A percentile compares a stretch with the other conserved stretches of the same genome.
Conservation (phyloP, 2,797 vertebrate species). For the Clarias laeviceps region DNA sequence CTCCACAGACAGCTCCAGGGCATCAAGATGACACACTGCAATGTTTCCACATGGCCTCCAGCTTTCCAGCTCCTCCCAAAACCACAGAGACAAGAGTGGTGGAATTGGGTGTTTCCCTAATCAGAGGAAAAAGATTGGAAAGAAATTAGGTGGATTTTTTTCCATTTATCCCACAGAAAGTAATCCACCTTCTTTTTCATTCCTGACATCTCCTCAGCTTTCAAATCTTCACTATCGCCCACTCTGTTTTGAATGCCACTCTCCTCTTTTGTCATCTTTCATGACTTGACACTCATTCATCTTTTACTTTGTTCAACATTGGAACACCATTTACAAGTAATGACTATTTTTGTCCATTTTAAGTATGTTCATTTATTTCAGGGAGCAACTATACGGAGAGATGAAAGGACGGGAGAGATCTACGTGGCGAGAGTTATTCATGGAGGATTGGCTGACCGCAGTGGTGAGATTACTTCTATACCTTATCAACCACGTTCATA, state of each 20-base stretch:
- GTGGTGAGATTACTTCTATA: slow-evolving; percentile 75
- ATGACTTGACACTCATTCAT: background rate
- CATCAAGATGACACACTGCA: slow-evolving; percentile 24
- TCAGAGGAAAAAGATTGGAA: slow-evolving; percentile 60
- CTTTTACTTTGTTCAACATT: background rate
- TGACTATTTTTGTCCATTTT: background rate
- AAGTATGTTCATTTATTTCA: slow-evolving; percentile 53
- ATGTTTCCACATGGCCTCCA: slow-evolving; percentile 61
- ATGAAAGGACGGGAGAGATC: slow-evolving; percentile 90
- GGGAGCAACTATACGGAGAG: slow-evolving; percentile 96
- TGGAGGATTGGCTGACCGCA: slow-evolving; percentile 91
- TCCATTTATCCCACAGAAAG: background rate
- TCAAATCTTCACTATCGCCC: background rate
- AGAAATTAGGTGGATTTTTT: slow-evolving; percentile 37
- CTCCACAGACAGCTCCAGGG: slow-evolving; percentile 13
- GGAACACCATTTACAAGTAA: background rate
- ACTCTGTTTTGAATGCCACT: background rate
- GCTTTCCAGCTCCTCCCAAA: background rate
- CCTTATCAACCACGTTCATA: background rate
- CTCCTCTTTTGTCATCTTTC: background rate
- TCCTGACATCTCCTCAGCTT: background rate
- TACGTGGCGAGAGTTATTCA: slow-evolving; percentile 93
- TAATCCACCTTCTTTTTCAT: background rate
- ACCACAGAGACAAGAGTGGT: slow-evolving; percentile 25
- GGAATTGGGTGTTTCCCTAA: slow-evolving; percentile 35